These are phyloP conservation scores for Watsonalla cultraria DNA, from an alignment of 2,888 invertebrate species.

Conservation along the genomic window DNA sequence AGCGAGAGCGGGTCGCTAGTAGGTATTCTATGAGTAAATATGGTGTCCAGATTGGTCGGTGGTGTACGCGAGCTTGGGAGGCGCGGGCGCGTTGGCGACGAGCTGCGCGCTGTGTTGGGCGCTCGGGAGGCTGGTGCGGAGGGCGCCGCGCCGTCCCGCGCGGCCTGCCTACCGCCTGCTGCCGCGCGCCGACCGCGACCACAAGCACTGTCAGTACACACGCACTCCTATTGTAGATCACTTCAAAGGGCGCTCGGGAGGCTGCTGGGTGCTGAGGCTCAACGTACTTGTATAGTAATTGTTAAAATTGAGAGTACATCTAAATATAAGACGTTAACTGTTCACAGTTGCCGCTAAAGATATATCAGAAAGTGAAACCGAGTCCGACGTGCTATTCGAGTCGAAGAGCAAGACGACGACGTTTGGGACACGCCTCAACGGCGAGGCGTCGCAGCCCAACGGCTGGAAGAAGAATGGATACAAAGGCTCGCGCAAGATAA, in stretches of 20 bases:
- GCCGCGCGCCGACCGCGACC: conserved; percentile 84
- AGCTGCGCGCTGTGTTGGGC: conserved; percentile 82
- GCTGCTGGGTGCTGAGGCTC: too few species aligned
- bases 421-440: conserved; percentile 58
- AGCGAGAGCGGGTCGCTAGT: not conserved
- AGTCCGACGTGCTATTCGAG: conserved; percentile 91
- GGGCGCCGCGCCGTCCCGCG: conserved; percentile 78
- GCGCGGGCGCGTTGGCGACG: conserved; percentile 79
- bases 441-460: conserved; percentile 65
- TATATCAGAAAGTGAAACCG: conserved; percentile 88
- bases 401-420: conserved; percentile 80
- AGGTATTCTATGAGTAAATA: conserved; percentile 9
- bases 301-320: not conserved
- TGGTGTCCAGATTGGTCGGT: conserved; percentile 94
- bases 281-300: too few species aligned
- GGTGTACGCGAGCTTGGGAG: conserved; percentile 91
- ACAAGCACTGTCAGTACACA: conserved; percentile 80
- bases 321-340: not conserved
- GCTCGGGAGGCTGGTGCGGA: conserved; percentile 70
- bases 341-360: conserved; percentile 79
- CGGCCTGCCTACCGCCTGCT: conserved; percentile 82
- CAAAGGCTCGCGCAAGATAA: conserved; percentile 55
- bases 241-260: not conserved
- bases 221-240: conserved; percentile 4
- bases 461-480: conserved; percentile 80